Percentiles rank a stretch among this genome's conserved stretches.
phyloP scores from a whole-genome alignment of 2,888 invertebrate species.

The Brachyopa scutellaris region DNA sequence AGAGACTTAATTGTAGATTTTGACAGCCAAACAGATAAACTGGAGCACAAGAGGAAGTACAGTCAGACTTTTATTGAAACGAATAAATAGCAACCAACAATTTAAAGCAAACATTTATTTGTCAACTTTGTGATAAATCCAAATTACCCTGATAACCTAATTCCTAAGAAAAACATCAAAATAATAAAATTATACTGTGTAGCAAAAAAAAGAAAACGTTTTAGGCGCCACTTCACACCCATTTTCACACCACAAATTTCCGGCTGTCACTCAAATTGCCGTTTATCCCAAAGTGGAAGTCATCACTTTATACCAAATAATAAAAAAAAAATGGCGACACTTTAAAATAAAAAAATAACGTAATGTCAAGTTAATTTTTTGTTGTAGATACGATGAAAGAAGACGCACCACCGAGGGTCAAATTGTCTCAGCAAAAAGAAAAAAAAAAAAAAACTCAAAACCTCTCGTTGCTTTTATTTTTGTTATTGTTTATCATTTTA shows the following conservation, averaged over 20 bases:
- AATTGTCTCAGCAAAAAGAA: conserved; percentile 34
- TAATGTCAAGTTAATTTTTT: conserved; percentile 10
- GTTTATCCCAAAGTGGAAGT: not conserved
- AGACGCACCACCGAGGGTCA: no score
- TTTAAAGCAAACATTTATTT: no score
- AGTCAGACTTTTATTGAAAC: no score
- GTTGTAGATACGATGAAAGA: conserved; percentile 15
- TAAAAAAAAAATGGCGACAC: conserved; percentile 9
- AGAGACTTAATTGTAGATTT: no score
- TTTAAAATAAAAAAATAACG: conserved; percentile 2
- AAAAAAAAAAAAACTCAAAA: not conserved
- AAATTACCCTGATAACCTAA: not conserved
- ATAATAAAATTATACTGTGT: not conserved
- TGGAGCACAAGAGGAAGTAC: no score
- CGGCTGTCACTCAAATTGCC: conserved; percentile 17
- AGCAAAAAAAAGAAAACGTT: not conserved
- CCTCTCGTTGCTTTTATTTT: conserved; percentile 36
- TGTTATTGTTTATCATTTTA: conserved; percentile 14
- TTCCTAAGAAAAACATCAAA: no score
- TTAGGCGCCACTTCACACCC: conserved; percentile 1
- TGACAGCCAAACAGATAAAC: no score
- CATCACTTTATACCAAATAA: conserved; percentile 3
- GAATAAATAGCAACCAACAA: no score
- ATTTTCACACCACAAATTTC: not conserved
- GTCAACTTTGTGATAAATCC: not conserved